Base-by-base conservation (phyloP, 2,888 invertebrate species). In the Euzetes globulus region DNA sequence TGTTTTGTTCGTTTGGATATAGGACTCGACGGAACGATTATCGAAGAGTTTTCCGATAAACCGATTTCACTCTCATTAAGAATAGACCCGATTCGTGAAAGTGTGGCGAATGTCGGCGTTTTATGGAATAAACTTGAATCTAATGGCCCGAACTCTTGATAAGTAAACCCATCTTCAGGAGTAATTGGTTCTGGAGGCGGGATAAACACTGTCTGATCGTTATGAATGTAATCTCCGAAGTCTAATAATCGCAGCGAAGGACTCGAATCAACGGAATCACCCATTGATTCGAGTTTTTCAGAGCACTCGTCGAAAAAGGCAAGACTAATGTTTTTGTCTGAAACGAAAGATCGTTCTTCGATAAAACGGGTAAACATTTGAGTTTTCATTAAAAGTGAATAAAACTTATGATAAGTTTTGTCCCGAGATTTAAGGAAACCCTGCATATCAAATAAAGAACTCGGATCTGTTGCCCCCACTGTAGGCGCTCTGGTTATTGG, bases 301-400 rank as follows among this genome's bases (percentile, higher is more conserved):
- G 92, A 90, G 82, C 97, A 98, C 81, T 99, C 97, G 83, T 99
- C 99, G 82, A 99, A 99, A 84, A 94, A 94, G 17, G 92, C 93
- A 75, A 99, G 85, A 68, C 94, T 93, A 76, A 94, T 93, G 84
- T 98, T 97, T 80, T 92, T 93, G 81, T 97, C 97, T n/a, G 95
- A 94, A 0, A 97, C 94, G 84, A 99, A 98, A 79, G 96, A 96
- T 25, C 98, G 87, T 83, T 99, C 99, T 83, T 99, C 98, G 77
- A 99, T 97, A 84, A 99, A 99, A 72, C 96, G 89, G 78, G 93
- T 94, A 85, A 97, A 98, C 91, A 94, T 94, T 85, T 98, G 97
- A 0, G 97, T 98, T 80, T 89, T 90, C 87, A 94, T 91, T 82
- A 96, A 85, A 79, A 92, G 86, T 45, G 88, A 88, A 85, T 91